Conservation (phyloP, 2,113 vertebrate genomes). For the Campylorhamphus procurvoides region DNA sequence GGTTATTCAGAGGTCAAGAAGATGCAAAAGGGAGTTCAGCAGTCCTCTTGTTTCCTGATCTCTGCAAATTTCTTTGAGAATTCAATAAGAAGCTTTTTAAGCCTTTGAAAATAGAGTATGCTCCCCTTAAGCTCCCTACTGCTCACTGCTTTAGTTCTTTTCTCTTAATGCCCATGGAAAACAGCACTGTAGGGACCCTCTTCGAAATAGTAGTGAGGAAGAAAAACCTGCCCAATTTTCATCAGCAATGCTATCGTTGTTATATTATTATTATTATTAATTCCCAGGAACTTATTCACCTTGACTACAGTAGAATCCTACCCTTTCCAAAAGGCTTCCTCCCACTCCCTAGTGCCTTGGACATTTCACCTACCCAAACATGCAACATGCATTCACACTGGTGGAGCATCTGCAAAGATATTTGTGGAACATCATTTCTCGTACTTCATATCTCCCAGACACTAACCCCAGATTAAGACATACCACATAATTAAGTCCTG, state of each 20-base stretch:
- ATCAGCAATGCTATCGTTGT: background rate
- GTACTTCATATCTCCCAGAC: background rate
- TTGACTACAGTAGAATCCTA: background rate
- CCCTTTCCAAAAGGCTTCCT: background rate
- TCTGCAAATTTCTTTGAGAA: background rate
- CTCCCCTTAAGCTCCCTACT: background rate
- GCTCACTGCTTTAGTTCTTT: background rate
- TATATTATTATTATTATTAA: background rate
- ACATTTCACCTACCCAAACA: background rate
- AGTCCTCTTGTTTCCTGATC: background rate
- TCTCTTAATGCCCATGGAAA: background rate
- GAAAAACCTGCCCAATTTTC: background rate
- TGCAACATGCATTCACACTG: background rate
- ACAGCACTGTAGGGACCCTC: background rate
- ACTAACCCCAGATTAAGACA: background rate
- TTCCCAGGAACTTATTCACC: background rate
- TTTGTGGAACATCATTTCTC: background rate
- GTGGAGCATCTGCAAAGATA: background rate
- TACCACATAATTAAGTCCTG: background rate
- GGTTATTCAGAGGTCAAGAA: background rate
- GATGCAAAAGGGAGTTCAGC: background rate
- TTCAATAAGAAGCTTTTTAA: background rate
- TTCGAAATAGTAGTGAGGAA: background rate
- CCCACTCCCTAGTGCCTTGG: background rate
- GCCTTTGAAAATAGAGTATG: background rate